These are phyloP conservation scores for Anolis sagrei DNA, from an alignment of 2,113 vertebrate genomes.

Conservation along the genomic window DNA sequence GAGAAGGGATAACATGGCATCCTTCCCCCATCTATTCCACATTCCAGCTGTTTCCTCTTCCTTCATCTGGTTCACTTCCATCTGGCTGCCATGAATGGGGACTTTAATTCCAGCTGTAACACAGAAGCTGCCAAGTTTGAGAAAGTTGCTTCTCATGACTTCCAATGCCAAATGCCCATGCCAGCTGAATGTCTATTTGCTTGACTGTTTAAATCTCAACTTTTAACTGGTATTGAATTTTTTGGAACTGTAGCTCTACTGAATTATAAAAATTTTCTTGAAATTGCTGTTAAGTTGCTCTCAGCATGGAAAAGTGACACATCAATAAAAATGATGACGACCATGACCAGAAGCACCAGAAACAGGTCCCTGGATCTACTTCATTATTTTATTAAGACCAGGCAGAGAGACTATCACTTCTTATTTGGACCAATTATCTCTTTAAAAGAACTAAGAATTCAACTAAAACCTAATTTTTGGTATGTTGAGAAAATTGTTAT, in stretches of 20 bases:
- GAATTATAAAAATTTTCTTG: background rate
- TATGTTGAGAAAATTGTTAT: conserved; percentile 35
- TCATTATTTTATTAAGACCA: background rate
- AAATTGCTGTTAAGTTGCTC: background rate
- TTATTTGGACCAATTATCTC: conserved; percentile 36
- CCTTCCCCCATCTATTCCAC: background rate
- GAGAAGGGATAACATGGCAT: background rate
- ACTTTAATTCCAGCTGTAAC: too few relatives aligned
- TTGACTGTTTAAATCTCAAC: background rate
- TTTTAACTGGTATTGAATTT: background rate
- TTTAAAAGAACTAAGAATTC: conserved; percentile 8
- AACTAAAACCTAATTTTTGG: conserved; percentile 15
- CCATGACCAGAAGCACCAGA: background rate
- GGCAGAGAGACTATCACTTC: conserved; percentile 5
- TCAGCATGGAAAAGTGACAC: background rate
- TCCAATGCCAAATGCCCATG: too few relatives aligned
- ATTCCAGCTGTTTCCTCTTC: too few relatives aligned
- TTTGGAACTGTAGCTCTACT: background rate
- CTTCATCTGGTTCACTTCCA: too few relatives aligned
- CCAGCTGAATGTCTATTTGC: background rate
- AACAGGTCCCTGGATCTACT: background rate
- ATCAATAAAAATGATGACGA: background rate
- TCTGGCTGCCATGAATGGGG: too few relatives aligned
- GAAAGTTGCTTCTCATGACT: too few relatives aligned
- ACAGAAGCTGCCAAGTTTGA: too few relatives aligned